Conservation (phyloP, 1,140 invertebrate species). For the Theocolax elegans region DNA sequence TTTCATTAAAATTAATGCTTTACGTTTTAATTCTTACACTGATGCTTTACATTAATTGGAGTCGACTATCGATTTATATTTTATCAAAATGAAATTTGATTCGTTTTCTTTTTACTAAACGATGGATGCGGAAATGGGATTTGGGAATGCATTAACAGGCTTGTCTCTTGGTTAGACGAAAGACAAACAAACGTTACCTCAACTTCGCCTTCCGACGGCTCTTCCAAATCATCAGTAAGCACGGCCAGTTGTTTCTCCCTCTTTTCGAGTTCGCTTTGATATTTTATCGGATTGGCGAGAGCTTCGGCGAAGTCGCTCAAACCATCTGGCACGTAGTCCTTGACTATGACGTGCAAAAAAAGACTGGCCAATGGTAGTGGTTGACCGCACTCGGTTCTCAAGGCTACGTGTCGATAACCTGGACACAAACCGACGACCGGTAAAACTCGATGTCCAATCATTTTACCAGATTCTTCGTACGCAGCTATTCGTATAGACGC, state of each 20-base stretch:
- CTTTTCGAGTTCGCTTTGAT: conserved; percentile 93
- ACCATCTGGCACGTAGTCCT: conserved; percentile 97
- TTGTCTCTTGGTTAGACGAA: neutral
- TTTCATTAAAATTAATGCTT: too few relatives aligned
- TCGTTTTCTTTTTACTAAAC: conserved; percentile 17
- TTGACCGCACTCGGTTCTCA: conserved; percentile 94
- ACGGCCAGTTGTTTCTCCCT: conserved; percentile 90
- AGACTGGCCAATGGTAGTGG: conserved; percentile 89
- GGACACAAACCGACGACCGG: conserved; percentile 96
- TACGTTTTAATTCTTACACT: too few relatives aligned
- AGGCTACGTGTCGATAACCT: conserved; percentile 88
- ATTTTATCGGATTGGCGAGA: conserved; percentile 96
- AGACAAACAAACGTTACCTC: conserved; percentile 50
- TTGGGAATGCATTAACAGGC: neutral
- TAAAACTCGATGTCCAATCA: conserved; percentile 95
- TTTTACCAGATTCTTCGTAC: conserved; percentile 94
- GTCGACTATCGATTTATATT: too few relatives aligned
- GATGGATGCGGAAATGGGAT: conserved; percentile 15
- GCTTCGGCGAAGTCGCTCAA: conserved; percentile 95
- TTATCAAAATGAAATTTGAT: neutral
- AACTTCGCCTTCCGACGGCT: conserved; percentile 65
- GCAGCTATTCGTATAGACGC: conserved; percentile 95
- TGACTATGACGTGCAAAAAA: conserved; percentile 93
- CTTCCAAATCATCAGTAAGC: conserved; percentile 83
- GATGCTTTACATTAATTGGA: too few relatives aligned